These are phyloP conservation scores for Onchidella celtica DNA, from an alignment of 2,888 invertebrate genomes.

Conservation along the genomic window DNA sequence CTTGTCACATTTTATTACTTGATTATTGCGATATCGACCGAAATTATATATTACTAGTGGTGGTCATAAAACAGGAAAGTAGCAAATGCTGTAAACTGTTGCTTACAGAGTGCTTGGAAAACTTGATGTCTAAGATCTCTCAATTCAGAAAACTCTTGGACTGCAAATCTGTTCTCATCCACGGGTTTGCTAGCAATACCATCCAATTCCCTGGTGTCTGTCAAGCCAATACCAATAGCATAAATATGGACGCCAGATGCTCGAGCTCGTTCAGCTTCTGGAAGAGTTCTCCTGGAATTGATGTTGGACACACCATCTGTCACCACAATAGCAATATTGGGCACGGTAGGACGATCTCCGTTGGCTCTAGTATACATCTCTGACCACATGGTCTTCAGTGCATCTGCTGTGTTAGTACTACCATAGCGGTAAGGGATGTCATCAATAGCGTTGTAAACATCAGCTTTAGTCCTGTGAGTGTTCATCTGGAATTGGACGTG, in stretches of 20 bases:
- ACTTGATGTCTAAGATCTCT: conserved; percentile 56
- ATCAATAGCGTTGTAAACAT: no score
- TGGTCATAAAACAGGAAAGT: no score
- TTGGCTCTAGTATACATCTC: no score
- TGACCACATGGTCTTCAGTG: no score
- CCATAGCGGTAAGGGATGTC: no score
- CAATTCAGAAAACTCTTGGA: conserved; percentile 58
- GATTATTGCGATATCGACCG: no score
- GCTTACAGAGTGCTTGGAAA: conserved; percentile 57
- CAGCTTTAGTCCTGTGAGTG: no score
- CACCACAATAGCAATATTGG: conserved; percentile 69
- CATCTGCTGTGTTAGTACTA: no score
- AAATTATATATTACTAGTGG: no score
- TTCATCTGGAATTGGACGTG: no score
- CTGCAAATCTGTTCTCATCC: conserved; percentile 58
- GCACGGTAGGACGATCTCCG: conserved; percentile 70
- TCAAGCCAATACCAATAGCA: conserved; percentile 67
- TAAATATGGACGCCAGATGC: conserved; percentile 62
- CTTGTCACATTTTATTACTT: no score
- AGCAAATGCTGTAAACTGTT: no score
- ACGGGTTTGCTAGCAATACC: conserved; percentile 63
- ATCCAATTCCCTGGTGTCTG: conserved; percentile 59
- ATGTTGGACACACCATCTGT: conserved; percentile 77
- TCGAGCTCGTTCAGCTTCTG: conserved; percentile 66
- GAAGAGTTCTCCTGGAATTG: conserved; percentile 67